These are phyloP conservation scores for Drosophila sordidula DNA, from an alignment of 2,888 invertebrate species.

Conservation along the genomic window DNA sequence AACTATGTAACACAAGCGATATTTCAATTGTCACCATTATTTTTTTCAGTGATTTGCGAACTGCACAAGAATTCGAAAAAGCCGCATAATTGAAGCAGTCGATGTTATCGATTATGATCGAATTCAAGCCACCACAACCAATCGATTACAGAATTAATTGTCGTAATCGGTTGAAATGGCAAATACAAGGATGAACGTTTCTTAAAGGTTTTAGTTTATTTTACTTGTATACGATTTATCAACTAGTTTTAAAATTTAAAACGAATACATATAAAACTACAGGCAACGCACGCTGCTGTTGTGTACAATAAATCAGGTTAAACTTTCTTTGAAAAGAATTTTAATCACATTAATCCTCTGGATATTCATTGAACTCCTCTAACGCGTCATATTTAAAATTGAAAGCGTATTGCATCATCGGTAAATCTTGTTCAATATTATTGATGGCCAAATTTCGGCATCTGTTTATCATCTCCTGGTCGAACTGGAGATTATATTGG, in stretches of 20 bases:
- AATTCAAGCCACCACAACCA: neutral
- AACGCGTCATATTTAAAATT: slow-evolving; percentile 37
- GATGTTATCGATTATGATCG: neutral
- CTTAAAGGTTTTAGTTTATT: neutral
- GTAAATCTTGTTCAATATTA: slow-evolving; percentile 16
- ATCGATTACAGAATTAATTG: neutral
- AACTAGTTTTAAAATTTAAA: no score
- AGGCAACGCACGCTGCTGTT: no score
- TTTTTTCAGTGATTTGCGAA: neutral
- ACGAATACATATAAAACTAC: no score
- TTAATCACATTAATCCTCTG: neutral
- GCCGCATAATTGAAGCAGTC: neutral
- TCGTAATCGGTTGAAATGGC: neutral
- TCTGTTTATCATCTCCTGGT: slow-evolving; percentile 19
- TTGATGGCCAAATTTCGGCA: slow-evolving; percentile 20
- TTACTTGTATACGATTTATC: no score
- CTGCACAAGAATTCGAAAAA: neutral
- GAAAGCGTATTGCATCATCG: slow-evolving; percentile 20
- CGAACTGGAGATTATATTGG: slow-evolving; percentile 17
- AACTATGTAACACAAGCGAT: slow-evolving; percentile 6
- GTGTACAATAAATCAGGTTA: no score
- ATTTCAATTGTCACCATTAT: neutral
- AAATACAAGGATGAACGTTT: neutral
- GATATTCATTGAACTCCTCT: slow-evolving; percentile 13
- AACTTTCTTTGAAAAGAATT: neutral